These are phyloP conservation scores for Chymomyza caudatula DNA, from an alignment of 2,888 invertebrate species.

Conservation along the genomic window DNA sequence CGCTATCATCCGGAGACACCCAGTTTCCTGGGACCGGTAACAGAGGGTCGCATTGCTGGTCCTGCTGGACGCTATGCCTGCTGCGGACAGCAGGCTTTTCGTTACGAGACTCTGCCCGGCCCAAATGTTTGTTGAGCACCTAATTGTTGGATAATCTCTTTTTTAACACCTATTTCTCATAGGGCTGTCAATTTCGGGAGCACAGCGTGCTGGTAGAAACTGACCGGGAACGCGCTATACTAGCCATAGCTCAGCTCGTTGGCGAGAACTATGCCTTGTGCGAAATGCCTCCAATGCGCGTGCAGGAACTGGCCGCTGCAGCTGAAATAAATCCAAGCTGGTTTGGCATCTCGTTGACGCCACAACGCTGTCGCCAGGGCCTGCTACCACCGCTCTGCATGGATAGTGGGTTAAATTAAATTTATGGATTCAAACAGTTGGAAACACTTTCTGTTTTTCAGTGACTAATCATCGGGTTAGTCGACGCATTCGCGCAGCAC, in stretches of 20 bases:
- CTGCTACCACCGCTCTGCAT: conserved; percentile 73
- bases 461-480: conserved; percentile 63
- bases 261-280: conserved; percentile 74
- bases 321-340: conserved; percentile 67
- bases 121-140: conserved; percentile 68
- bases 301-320: conserved; percentile 58
- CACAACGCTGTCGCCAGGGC: conserved; percentile 76
- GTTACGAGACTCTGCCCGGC: conserved; percentile 76
- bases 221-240: conserved; percentile 83
- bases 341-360: conserved; percentile 75
- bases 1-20: conserved; percentile 88
- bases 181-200: conserved; percentile 88
- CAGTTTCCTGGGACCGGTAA: conserved; percentile 85
- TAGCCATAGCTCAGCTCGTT: conserved; percentile 77
- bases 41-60: conserved; percentile 80
- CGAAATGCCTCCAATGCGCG: conserved; percentile 65
- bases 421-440: conserved; percentile 3
- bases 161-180: background rate
- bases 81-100: conserved; percentile 90
- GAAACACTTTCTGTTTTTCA: conserved; percentile 26
- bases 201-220: conserved; percentile 83
- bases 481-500: conserved; percentile 45
- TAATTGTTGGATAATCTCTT: background rate
- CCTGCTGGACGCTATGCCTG: conserved; percentile 90
- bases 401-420: conserved; percentile 47